Evolutionary conservation across 2,113 vertebrate species (phyloP).

Genomic region (Strix uralensis): DNA sequence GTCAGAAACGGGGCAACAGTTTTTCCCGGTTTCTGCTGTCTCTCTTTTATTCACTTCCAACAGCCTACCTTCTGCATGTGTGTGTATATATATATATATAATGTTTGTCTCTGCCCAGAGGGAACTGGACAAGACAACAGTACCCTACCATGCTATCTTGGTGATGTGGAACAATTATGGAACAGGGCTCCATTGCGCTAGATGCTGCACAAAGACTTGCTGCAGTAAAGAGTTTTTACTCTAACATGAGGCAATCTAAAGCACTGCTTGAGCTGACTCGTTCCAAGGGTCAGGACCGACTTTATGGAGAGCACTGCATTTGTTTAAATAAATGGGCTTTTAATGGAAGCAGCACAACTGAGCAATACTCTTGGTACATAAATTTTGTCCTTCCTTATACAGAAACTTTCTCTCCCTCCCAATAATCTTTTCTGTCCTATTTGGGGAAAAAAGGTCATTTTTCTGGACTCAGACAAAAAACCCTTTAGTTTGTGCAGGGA

Average conservation of each 20-base stretch:
- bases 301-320: neutral
- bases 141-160: neutral
- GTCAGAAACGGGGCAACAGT: neutral
- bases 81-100: neutral
- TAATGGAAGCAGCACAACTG: neutral
- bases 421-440: neutral
- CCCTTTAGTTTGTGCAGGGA: neutral
- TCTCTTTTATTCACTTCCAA: neutral
- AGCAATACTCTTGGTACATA: neutral
- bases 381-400: neutral
- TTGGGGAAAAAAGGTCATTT: neutral
- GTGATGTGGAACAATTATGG: rapidly evolving
- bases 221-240: neutral
- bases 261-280: neutral
- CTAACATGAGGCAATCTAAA: neutral
- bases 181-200: neutral
- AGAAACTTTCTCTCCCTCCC: neutral
- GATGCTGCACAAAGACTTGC: neutral
- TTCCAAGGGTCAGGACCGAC: neutral
- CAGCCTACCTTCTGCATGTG: neutral
- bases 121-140: neutral
- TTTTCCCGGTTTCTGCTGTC: neutral
- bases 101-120: neutral
- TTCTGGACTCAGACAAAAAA: neutral
- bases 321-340: neutral